Conservation (phyloP, 64 coral and sea anemone genomes). For the Montipora capricornis region DNA sequence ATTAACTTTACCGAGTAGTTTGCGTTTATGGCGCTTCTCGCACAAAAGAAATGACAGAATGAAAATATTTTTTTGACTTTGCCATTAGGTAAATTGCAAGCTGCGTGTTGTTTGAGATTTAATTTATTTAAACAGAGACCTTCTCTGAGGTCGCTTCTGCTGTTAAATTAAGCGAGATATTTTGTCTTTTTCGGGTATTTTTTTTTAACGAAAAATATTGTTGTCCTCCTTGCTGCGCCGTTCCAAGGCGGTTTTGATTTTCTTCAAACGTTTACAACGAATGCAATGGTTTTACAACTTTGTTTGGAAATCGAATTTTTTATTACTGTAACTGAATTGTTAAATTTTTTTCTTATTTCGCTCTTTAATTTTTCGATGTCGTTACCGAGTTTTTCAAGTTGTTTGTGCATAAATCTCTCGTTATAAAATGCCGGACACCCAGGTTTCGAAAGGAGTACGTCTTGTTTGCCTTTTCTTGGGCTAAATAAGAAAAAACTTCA, state of each 20-base stretch:
- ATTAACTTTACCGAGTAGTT: neutral
- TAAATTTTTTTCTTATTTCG: neutral
- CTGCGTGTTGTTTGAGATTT: constrained; percentile 22
- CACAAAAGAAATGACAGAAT: constrained; percentile 16
- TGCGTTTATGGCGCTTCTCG: neutral
- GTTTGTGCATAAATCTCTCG: neutral
- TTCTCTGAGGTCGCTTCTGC: neutral
- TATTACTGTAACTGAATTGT: constrained; percentile 6
- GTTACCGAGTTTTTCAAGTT: neutral
- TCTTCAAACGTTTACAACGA: neutral
- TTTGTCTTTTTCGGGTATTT: constrained; percentile 11
- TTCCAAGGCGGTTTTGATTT: neutral
- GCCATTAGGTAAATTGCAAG: constrained; percentile 19
- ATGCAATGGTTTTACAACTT: neutral
- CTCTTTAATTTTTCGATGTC: neutral
- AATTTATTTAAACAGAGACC: constrained; percentile 49
- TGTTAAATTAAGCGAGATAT: neutral
- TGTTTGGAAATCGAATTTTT: constrained; percentile 33
- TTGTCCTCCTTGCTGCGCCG: neutral
- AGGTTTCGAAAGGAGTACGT: neutral
- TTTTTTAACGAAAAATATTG: neutral
- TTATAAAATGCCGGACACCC: neutral
- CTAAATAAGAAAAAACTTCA: constrained; percentile 16
- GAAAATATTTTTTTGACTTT: constrained; percentile 30
- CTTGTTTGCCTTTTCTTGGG: neutral